Evolutionary conservation across 2,888 invertebrate species (phyloP).

Genomic region (Ephialtes manifestator): DNA sequence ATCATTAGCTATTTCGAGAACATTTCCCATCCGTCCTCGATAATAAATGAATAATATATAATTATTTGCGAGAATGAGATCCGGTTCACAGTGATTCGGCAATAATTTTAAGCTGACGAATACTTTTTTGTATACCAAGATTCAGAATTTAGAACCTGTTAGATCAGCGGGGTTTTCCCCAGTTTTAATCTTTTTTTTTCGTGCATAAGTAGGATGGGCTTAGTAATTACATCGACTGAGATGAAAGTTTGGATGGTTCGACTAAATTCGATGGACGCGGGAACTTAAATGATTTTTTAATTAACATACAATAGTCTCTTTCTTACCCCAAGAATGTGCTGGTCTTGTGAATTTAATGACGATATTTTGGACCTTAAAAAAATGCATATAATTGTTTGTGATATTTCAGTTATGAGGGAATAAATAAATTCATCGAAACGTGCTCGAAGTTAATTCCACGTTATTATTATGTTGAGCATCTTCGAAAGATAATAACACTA

Average conservation of each 20-base stretch:
- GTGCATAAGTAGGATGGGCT: no score
- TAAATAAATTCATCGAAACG: slow-evolving; percentile 12
- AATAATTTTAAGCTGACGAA: neutral
- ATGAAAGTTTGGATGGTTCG: no score
- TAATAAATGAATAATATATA: slow-evolving; percentile 32
- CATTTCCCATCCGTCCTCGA: neutral
- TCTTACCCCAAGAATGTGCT: neutral
- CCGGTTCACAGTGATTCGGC: slow-evolving; percentile 33
- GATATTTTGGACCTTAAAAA: neutral
- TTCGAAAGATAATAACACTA: slow-evolving; percentile 40
- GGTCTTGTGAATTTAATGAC: neutral
- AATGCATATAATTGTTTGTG: neutral
- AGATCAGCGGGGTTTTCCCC: neutral
- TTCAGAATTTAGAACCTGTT: neutral
- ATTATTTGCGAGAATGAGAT: slow-evolving; percentile 22
- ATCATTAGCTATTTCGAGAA: neutral
- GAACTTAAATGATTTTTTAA: no score
- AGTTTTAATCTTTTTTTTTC: neutral
- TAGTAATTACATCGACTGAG: no score
- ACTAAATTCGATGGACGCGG: no score
- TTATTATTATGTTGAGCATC: slow-evolving; percentile 58
- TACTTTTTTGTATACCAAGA: neutral
- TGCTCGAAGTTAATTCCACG: slow-evolving; percentile 17
- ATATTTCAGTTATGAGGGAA: slow-evolving; percentile 3
- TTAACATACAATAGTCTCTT: neutral